phyloP scores from a whole-genome alignment of 1,140 invertebrate species.

The Protaetia brevitarsis region DNA sequence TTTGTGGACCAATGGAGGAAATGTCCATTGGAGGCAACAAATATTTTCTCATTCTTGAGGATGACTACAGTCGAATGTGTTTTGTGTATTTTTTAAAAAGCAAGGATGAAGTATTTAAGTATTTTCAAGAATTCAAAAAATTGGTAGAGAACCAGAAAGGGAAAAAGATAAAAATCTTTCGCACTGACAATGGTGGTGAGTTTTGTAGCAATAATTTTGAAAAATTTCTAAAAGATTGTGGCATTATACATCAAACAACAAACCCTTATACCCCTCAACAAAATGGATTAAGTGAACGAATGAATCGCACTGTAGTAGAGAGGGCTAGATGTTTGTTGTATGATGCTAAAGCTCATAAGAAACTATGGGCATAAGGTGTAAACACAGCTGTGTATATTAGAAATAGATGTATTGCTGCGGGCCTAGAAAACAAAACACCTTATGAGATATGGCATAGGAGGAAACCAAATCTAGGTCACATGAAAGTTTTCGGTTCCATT shows the following conservation, averaged over 20 bases:
- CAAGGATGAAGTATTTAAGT: slow-evolving; percentile 38
- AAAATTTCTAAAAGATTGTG: slow-evolving; percentile 34
- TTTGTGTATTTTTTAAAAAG: slow-evolving; percentile 44
- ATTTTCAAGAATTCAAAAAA: slow-evolving; percentile 38
- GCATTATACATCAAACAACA: slow-evolving; percentile 37
- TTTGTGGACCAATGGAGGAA: slow-evolving; percentile 46
- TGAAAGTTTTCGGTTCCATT: slow-evolving; percentile 52
- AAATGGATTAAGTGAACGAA: slow-evolving; percentile 49
- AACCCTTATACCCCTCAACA: slow-evolving; percentile 46
- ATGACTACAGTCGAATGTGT: slow-evolving; percentile 43
- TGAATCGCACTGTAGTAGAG: slow-evolving; percentile 47
- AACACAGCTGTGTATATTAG: slow-evolving; percentile 49
- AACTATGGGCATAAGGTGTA: slow-evolving; percentile 49
- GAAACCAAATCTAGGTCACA: slow-evolving; percentile 49
- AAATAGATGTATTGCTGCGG: slow-evolving; percentile 41
- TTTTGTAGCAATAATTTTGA: slow-evolving; percentile 36
- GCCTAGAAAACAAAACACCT: slow-evolving; percentile 28
- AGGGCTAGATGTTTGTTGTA: slow-evolving; percentile 45
- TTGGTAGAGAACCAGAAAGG: slow-evolving; percentile 39
- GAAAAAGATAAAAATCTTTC: slow-evolving; percentile 41
- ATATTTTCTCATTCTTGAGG: slow-evolving; percentile 47
- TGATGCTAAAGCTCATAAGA: slow-evolving; percentile 39
- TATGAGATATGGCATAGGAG: slow-evolving; percentile 40
- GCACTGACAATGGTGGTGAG: slow-evolving; percentile 36
- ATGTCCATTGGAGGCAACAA: slow-evolving; percentile 38